A percentile compares a stretch with the other conserved stretches of the same genome.
phyloP scores from a whole-genome alignment of 1,140 invertebrate genomes.

The Trigoniulus corallinus region DNA sequence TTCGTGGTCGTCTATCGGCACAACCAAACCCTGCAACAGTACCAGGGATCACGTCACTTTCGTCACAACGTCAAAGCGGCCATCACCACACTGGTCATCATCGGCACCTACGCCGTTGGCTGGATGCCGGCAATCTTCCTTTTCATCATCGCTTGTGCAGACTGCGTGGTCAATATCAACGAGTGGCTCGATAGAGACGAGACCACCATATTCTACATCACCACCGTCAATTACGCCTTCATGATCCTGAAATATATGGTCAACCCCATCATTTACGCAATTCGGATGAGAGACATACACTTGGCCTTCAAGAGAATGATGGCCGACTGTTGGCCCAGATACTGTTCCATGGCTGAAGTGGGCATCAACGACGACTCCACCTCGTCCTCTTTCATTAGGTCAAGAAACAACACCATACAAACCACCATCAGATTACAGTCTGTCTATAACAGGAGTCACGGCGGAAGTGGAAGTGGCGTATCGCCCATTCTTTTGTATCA shows the following conservation, averaged over 20 bases:
- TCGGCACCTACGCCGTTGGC: conserved; percentile 45
- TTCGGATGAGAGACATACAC: conserved; percentile 43
- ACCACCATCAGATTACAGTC: conserved; percentile 6
- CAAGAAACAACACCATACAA: conserved; percentile 1
- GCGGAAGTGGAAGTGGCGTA: not conserved
- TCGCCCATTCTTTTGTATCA: not conserved
- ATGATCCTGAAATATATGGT: conserved; percentile 43
- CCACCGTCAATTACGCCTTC: conserved; percentile 27
- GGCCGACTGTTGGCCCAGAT: not conserved
- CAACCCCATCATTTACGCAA: conserved; percentile 51
- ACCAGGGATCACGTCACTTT: conserved; percentile 19
- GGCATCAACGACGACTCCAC: not conserved
- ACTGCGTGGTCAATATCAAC: conserved; percentile 22
- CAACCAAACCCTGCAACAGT: conserved; percentile 29
- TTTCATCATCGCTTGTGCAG: conserved; percentile 34
- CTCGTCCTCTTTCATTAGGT: not conserved
- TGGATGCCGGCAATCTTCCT: conserved; percentile 42
- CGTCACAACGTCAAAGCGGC: conserved; percentile 42
- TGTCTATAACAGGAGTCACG: not conserved
- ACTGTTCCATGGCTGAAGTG: not conserved
- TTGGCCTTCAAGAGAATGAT: conserved; percentile 10
- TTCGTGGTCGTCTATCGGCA: conserved; percentile 35
- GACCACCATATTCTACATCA: conserved; percentile 4
- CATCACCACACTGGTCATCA: conserved; percentile 44
- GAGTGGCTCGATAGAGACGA: not conserved